phyloP scores from a whole-genome alignment of 2,888 invertebrate genomes.

The Listrodromus nycthemerus region DNA sequence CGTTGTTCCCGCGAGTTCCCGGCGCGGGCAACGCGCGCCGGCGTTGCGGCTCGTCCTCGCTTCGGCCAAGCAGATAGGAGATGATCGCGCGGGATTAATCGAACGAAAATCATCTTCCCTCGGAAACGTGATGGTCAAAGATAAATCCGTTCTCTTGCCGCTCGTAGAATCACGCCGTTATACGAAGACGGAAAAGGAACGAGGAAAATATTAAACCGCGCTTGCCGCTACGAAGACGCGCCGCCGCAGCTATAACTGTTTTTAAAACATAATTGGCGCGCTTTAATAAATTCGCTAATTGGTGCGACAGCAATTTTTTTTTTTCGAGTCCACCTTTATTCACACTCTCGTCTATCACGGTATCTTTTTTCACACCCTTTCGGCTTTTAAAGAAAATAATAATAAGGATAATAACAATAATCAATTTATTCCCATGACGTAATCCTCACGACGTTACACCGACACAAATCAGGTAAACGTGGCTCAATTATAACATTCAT shows the following conservation, averaged over 20 bases:
- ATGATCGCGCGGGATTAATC: background rate
- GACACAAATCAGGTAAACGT: slow-evolving; percentile 53
- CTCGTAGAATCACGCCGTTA: slow-evolving; percentile 1
- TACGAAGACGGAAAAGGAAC: background rate
- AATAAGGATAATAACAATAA: slow-evolving; percentile 4
- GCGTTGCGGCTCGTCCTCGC: slow-evolving; percentile 16
- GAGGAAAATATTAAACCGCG: background rate
- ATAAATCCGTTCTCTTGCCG: background rate
- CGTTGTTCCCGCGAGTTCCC: slow-evolving; percentile 48
- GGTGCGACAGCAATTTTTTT: background rate
- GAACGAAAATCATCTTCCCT: background rate
- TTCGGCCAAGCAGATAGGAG: slow-evolving; percentile 28
- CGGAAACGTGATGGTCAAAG: background rate
- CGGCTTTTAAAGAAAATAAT: slow-evolving; percentile 17
- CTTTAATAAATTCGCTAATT: slow-evolving; percentile 36
- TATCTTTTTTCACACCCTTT: slow-evolving; percentile 36
- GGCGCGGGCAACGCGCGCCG: slow-evolving; percentile 12
- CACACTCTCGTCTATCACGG: background rate
- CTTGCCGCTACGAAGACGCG: background rate
- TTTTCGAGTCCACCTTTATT: background rate
- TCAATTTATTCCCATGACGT: slow-evolving; percentile 42
- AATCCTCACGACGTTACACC: slow-evolving; percentile 40
- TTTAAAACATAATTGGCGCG: slow-evolving; percentile 26
- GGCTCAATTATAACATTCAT: slow-evolving; percentile 47
- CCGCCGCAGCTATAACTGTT: slow-evolving; percentile 47